Percentiles rank a stretch among this genome's conserved stretches.
These are phyloP conservation scores for Chlorospingus semifuscus DNA, from an alignment of 2,797 vertebrate genomes.

Conservation along the genomic window DNA sequence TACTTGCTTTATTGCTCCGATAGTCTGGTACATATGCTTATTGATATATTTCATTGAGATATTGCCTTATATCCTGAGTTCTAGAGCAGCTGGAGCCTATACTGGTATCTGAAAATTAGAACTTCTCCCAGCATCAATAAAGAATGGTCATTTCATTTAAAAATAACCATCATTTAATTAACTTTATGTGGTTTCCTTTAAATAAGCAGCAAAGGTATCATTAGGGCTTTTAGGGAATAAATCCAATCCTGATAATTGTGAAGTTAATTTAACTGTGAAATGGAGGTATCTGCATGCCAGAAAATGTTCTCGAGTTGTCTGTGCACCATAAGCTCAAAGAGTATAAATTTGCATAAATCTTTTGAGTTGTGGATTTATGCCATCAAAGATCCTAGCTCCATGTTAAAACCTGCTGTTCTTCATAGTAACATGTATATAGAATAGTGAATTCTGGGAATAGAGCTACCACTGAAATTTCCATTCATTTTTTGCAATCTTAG, in stretches of 20 bases:
- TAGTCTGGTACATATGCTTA: not conserved
- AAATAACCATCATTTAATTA: not conserved
- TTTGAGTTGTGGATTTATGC: not conserved
- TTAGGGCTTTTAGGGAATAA: not conserved
- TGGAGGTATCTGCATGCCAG: not conserved
- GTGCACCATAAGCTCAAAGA: not conserved
- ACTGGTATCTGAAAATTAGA: not conserved
- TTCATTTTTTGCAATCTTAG: not conserved
- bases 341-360: not conserved
- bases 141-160: not conserved
- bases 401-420: not conserved
- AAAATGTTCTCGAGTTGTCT: not conserved
- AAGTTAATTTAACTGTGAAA: conserved; percentile 26
- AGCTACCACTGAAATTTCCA: not conserved
- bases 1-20: not conserved
- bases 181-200: not conserved
- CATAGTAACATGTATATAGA: not conserved
- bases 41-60: not conserved
- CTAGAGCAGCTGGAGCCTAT: not conserved
- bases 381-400: not conserved
- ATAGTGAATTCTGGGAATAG: not conserved
- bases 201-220: not conserved
- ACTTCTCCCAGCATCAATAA: not conserved
- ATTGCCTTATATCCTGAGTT: not conserved
- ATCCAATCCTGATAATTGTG: not conserved